Evolutionary conservation across 1,140 invertebrate species (phyloP), one percentile per base, ranked within the genome.

Genomic region (Apocrypta bakeri): DNA sequence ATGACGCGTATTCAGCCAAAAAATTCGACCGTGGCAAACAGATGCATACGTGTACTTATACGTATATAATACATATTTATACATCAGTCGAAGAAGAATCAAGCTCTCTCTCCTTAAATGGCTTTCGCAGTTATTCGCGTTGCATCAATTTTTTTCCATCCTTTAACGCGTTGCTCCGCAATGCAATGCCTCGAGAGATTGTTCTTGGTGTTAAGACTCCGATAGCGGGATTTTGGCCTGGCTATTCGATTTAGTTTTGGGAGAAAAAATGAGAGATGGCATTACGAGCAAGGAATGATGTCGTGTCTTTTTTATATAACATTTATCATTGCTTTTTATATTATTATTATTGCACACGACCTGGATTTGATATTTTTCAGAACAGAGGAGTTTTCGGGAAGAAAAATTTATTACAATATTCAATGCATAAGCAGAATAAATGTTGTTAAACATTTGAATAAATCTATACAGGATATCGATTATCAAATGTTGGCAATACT

Each of bases 31-130:
- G 85, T 87, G 85, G 86, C 85, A 87, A 69, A 80, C 83, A 66
- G 24, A 24, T n/a, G n/a, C n/a, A n/a, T n/a, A 29, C 72, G 68
- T n/a, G n/a, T n/a, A n/a, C n/a, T n/a, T n/a, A n/a, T n/a, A n/a
- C n/a, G n/a, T n/a, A n/a, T n/a, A n/a, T n/a, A n/a, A 37, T 37
- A 9, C 37, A 9, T 37, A 37, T 48, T 17, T 48, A 17, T 4
- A 48, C 42, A 48, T 48, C 42, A 48, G 42, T 17, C 42, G 42
- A 48, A 48, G 78, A 77, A 84, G 48, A 63, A 64, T 76, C 75
- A 42, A 63, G 81, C 86, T 88, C 85, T 88, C 87, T 87, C 87
- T 87, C 87, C 87, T 86, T 88, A 88, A 87, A 88, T 84, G 86
- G 87, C 83, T 40, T 63, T 64, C 69, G 78, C 83, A 72, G 73